A percentile compares a stretch with the other conserved stretches of the same genome.
Evolutionary conservation across 1,140 invertebrate species (phyloP).

Genomic region (Hycleus cichorii): DNA sequence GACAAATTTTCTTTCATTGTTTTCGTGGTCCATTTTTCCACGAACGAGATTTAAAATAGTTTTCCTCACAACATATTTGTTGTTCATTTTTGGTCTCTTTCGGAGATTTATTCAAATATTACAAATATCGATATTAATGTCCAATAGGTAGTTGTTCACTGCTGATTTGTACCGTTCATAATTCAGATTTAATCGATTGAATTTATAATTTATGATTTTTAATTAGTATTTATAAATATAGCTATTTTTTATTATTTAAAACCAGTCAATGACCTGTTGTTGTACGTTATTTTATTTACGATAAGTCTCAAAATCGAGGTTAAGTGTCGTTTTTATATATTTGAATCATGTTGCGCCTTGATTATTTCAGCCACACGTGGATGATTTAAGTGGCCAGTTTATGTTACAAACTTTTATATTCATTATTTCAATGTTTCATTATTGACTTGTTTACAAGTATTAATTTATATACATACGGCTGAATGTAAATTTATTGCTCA

Average conservation of each 20-base stretch:
- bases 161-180: too few relatives aligned
- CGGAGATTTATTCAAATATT: too few relatives aligned
- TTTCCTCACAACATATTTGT: too few relatives aligned
- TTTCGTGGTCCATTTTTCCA: too few relatives aligned
- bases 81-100: too few relatives aligned
- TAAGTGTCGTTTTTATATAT: slow-evolving; percentile 9
- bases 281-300: slow-evolving; percentile 7
- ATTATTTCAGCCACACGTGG: slow-evolving; percentile 14
- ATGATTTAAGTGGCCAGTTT: slow-evolving; percentile 12
- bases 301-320: slow-evolving; percentile 15
- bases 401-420: slow-evolving; percentile 10
- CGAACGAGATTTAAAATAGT: too few relatives aligned
- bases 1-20: too few relatives aligned
- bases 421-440: slow-evolving; percentile 15
- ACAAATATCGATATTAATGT: too few relatives aligned
- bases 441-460: slow-evolving; percentile 14
- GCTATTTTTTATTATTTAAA: neutral
- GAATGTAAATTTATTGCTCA: slow-evolving; percentile 7
- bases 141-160: too few relatives aligned
- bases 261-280: slow-evolving; percentile 6
- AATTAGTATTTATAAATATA: too few relatives aligned
- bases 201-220: too few relatives aligned
- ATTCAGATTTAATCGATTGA: too few relatives aligned
- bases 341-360: slow-evolving; percentile 8
- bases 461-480: slow-evolving; percentile 2